phyloP scores from a whole-genome alignment of 1,140 invertebrate species.

The Drosophila nigrodunni region DNA sequence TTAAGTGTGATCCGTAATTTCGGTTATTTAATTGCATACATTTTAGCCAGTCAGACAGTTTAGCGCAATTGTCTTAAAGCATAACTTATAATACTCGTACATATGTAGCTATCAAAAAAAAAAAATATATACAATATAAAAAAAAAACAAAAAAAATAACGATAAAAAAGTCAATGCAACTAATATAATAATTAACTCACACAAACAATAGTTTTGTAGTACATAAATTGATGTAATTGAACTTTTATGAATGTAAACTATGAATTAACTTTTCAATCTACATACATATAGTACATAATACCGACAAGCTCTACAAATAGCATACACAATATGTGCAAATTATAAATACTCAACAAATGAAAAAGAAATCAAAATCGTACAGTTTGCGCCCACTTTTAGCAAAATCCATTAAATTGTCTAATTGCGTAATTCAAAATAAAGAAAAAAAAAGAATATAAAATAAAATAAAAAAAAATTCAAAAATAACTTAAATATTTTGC shows the following conservation, averaged over 20 bases:
- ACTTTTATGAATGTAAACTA: slow-evolving; percentile 82
- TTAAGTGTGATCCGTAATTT: slow-evolving; percentile 36
- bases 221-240: slow-evolving; percentile 79
- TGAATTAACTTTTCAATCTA: slow-evolving; percentile 71
- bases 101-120: slow-evolving; percentile 39
- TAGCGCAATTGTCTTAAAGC: slow-evolving; percentile 40
- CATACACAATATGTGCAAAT: slow-evolving; percentile 36
- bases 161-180: slow-evolving; percentile 38
- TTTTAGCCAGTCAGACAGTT: slow-evolving; percentile 40
- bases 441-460: slow-evolving; percentile 43
- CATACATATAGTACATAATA: slow-evolving; percentile 65
- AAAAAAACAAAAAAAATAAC: slow-evolving; percentile 1
- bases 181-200: slow-evolving; percentile 54
- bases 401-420: slow-evolving; percentile 77
- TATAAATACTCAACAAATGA: slow-evolving; percentile 64
- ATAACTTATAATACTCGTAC: slow-evolving; percentile 56
- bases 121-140: slow-evolving; percentile 10
- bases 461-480: slow-evolving; percentile 24
- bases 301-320: slow-evolving; percentile 37
- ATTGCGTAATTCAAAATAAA: slow-evolving; percentile 81
- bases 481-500: background rate
- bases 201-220: slow-evolving; percentile 78
- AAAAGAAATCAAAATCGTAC: slow-evolving; percentile 26
- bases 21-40: slow-evolving; percentile 65
- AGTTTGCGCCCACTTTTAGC: slow-evolving; percentile 72